Percentiles rank a stretch among this genome's conserved stretches.
phyloP scores from a whole-genome alignment of 2,797 vertebrate genomes.

The Poeciliopsis presidionis region DNA sequence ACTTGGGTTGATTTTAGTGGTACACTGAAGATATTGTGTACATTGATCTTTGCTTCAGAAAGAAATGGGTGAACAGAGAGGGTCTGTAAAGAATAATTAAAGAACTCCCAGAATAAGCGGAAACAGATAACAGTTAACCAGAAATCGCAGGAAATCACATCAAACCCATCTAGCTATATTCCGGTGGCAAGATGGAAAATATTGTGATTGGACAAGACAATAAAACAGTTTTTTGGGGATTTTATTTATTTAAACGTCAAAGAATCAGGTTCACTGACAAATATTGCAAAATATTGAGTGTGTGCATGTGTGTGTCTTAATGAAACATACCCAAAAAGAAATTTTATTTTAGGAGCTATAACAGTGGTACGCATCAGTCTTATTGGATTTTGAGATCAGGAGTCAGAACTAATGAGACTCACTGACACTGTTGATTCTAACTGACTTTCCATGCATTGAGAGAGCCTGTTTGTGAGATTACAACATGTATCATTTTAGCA shows the following conservation, averaged over 20 bases:
- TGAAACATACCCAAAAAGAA: background rate
- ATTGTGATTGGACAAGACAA: background rate
- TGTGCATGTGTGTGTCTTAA: background rate
- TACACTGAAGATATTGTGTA: background rate
- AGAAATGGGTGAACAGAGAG: background rate
- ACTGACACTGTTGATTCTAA: background rate
- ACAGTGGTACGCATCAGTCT: background rate
- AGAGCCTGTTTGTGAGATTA: background rate
- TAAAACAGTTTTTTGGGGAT: background rate
- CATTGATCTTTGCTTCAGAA: background rate
- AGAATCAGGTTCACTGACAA: background rate
- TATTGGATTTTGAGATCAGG: background rate
- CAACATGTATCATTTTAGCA: background rate
- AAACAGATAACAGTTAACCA: background rate
- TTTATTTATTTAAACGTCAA: background rate
- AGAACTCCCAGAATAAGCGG: background rate
- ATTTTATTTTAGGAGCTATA: background rate
- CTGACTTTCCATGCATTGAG: background rate
- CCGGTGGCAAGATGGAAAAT: background rate
- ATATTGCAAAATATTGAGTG: background rate
- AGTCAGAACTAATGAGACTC: background rate
- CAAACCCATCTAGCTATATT: background rate
- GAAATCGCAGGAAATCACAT: background rate
- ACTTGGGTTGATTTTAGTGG: background rate
- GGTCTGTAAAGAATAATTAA: too few species aligned